These are phyloP conservation scores for Eumeta japonica DNA, from an alignment of 1,140 invertebrate species.

Conservation along the genomic window DNA sequence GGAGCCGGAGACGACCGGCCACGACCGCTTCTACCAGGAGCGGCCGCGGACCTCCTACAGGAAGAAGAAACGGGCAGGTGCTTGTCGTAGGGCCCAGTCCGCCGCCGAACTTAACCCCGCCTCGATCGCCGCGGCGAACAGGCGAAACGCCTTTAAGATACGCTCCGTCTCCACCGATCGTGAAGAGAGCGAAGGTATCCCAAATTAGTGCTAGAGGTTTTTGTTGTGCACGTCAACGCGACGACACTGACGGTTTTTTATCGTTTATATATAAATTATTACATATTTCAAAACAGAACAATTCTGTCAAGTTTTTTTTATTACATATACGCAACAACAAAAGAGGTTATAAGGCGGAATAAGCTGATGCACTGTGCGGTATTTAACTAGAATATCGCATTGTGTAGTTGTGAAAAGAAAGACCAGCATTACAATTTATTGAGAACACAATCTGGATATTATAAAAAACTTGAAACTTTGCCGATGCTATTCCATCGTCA, in stretches of 20 bases:
- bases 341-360: too few relatives aligned
- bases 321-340: too few relatives aligned
- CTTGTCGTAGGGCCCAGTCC: constrained; percentile 67
- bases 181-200: constrained; percentile 52
- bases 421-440: too few relatives aligned
- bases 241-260: too few relatives aligned
- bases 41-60: constrained; percentile 59
- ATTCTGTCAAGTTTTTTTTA: too few relatives aligned
- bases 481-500: too few relatives aligned
- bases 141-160: constrained; percentile 57
- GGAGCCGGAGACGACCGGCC: constrained; percentile 67
- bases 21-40: constrained; percentile 73
- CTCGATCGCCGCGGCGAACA: constrained; percentile 64
- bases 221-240: background rate
- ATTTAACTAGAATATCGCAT: too few relatives aligned
- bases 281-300: too few relatives aligned
- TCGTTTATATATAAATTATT: constrained; percentile 1
- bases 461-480: too few relatives aligned
- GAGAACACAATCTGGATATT: too few relatives aligned
- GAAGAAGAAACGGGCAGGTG: constrained; percentile 57
- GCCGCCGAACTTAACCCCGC: constrained; percentile 71
- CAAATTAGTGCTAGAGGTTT: background rate
- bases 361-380: too few relatives aligned
- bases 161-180: constrained; percentile 58
- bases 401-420: too few relatives aligned